Base-by-base conservation (phyloP, 2,113 vertebrate genomes). In the Pteropus alecto region DNA sequence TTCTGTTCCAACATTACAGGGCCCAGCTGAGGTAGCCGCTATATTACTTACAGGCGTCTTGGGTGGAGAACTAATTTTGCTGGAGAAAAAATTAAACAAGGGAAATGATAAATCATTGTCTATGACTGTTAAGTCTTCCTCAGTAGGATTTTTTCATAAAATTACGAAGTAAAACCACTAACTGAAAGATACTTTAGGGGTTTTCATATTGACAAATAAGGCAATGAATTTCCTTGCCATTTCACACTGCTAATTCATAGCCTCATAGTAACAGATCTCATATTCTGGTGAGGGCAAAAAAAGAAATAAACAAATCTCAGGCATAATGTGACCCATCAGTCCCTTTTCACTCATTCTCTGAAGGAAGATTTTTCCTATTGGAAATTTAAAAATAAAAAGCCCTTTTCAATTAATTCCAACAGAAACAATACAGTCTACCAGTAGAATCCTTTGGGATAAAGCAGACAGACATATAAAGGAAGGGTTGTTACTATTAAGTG, bases 11-110 rank as follows among this genome's bases (percentile, higher is more conserved):
- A 98, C 98, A 68, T 98, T 98, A 74, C 99, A 97, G 85, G 98
- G 98, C 96, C 99, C 98, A 96, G 99, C 98, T 98, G 99, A 99
- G 93, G 99, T 99, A 94, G 98, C 98, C 92, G 98, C 98, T 90
- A 99, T 98, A 96, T 99, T 99, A 98, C 98, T 99, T 97, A 99
- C 98, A 73, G 99, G 99, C 95, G 99, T 99, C 98, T 99, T 99
- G 85, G 99, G 99, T 97, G 99, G 99, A 97, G 99, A 99, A 95
- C 99, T 98, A 84, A 99, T 98, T 99, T 98, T 99, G 98, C 99
- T 99, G 94, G 28, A 94, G 81, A 95, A 48, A 95, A 96, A 98
- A 90, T 91, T 98, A 96, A 93, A 98, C 22, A 96, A 94, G 98
- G 60, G 93, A 96, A 95, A 95, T 46, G 18, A 79, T 77, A 93